phyloP scores from a whole-genome alignment of 1,140 invertebrate species.

The Dreissena rostriformis region DNA sequence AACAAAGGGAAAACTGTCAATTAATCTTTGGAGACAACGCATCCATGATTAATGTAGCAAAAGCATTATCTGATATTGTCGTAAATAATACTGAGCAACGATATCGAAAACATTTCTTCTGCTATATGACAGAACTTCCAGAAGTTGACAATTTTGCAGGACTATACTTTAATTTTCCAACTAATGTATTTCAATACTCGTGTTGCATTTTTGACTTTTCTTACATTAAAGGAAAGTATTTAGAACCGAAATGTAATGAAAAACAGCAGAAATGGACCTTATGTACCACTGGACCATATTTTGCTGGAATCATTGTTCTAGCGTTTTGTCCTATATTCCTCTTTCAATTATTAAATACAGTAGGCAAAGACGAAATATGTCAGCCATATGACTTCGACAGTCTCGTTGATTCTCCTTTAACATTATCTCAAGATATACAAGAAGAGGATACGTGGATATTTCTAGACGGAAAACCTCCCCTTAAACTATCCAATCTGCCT shows the following conservation, averaged over 20 bases:
- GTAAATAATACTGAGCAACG: background rate
- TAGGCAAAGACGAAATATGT: background rate
- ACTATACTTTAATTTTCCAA: constrained; percentile 22
- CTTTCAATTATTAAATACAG: background rate
- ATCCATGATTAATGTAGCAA: background rate
- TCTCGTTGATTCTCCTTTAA: background rate
- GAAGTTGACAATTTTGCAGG: constrained; percentile 13
- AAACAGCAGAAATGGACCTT: background rate
- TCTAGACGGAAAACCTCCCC: background rate
- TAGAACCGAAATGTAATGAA: background rate
- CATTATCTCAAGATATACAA: background rate
- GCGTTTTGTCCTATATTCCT: background rate
- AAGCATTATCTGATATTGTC: background rate
- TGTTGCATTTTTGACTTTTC: background rate
- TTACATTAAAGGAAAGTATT: background rate
- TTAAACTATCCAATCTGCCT: background rate
- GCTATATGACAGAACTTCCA: background rate
- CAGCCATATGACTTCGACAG: background rate
- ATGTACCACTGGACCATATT: background rate
- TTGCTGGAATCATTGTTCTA: background rate
- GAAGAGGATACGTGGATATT: background rate
- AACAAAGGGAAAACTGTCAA: too few relatives aligned
- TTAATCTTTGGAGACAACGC: background rate
- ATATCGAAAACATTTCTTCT: background rate
- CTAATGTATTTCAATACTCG: constrained; percentile 5